Conservation (phyloP, 2,797 vertebrate species). For the Emys orbicularis region DNA sequence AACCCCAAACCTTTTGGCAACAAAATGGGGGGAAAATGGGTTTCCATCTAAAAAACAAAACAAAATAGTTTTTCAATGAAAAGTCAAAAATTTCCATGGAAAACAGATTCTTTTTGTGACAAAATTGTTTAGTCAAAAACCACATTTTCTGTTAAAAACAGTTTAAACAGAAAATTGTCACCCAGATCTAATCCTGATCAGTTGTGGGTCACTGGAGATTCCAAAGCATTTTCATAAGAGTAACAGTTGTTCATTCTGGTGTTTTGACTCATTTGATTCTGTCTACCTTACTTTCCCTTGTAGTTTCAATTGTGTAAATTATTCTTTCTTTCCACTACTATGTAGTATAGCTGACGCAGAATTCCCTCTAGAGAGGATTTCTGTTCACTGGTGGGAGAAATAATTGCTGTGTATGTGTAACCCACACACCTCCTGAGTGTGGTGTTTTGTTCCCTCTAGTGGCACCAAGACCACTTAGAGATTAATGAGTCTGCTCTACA, state of each 20-base stretch:
- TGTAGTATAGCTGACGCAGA: not conserved
- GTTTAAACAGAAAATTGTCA: not conserved
- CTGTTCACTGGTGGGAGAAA: not conserved
- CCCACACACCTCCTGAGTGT: too few relatives aligned
- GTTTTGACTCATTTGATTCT: not conserved
- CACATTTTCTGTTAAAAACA: conserved; percentile 24
- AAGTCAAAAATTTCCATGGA: not conserved
- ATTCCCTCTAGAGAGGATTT: not conserved
- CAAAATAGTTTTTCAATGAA: not conserved
- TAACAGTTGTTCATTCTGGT: not conserved
- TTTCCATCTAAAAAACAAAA: not conserved
- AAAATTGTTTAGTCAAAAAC: not conserved
- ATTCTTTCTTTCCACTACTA: not conserved
- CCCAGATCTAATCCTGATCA: not conserved
- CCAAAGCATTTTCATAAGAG: conserved; percentile 2
- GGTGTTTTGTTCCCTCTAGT: too few relatives aligned
- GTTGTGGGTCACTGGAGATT: not conserved
- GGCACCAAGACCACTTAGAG: too few relatives aligned
- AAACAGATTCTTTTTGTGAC: not conserved
- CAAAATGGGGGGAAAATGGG: too few relatives aligned
- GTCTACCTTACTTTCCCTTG: conserved; percentile 5
- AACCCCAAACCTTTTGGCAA: too few relatives aligned
- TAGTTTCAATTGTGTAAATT: not conserved
- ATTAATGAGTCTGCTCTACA: too few relatives aligned
- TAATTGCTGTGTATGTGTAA: not conserved